Evolutionary conservation across 2,888 invertebrate genomes (phyloP), one percentile per base, ranked within the genome.

Genomic region (Rhagophthalmus giganteus): DNA sequence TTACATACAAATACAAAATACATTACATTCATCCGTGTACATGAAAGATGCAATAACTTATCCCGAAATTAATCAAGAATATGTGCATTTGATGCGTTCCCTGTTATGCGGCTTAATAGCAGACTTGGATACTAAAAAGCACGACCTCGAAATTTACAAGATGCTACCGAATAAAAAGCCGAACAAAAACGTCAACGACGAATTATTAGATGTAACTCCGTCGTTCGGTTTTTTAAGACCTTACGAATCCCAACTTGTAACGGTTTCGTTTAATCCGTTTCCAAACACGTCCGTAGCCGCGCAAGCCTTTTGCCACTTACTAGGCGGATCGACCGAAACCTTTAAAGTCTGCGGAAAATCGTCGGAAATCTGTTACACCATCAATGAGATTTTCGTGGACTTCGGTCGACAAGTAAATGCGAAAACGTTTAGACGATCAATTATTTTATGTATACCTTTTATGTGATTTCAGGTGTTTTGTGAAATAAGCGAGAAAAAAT

Each of bases 321-420:
- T 78, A 24, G 82, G 80, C 5, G 85, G 85, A 1, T 81, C 81
- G 1, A 61, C 78, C 0, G 81, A 83, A 69, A 58, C 64, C 1
- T 65, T 84, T 14, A 48, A 66, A 25, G 69, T 85, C 1, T 70
- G 69, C 1, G 84, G 81, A 1, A 75, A 74, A 63, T 78, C 80
- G 47, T 79, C 81, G 2, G 73, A 76, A 44, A 68, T 83, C 39
- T 71, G 73, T 51, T 84, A 79, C 59, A 67, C 67, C 26, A 66
- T 84, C 20, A 78, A 78, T 56, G 75, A 62, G 34, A 58, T 58
- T 6, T 41, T 57, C 1, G 67, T 78, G 11, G 69, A 77, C 54
- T 76, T 76, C 52, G 76, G 75, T 10, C 59, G 70, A 55, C 71
- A 72, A 66, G 77, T 76, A 60, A 32, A 13, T 25, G 2, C n/a